Base-by-base conservation (phyloP, 2,797 vertebrate species). In the Sebastes trivittatus region DNA sequence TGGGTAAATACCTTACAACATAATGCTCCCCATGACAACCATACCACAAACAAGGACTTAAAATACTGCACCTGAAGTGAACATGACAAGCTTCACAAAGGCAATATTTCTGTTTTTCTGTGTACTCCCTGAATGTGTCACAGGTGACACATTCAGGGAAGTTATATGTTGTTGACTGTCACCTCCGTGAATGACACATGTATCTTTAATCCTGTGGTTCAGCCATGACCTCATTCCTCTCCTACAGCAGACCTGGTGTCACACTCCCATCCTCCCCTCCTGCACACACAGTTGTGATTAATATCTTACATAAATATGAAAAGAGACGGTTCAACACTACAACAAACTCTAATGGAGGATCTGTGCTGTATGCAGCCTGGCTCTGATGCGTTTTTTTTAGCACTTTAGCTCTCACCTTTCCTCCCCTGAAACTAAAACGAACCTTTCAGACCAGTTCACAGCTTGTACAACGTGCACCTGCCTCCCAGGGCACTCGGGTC, bases 341-440 rank as follows among this genome's bases (percentile, higher is more conserved):
- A 69, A 63, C 25, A 63, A 71, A 72, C 11, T 58, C 23, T 34
- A 65, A 68, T 22, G 5, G 20, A 63, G 52, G 14, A 63, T 27
- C 54, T 59, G 56, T 60, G 34, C 3, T 3, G 18, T 30, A 20
- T 32, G 23, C 38, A 29, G 67, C 23, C 23, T 1, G 71, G 27
- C 11, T 22, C 20, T 9, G 32, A 55, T 22, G 34, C 22, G 3
- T 30, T 80, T 66, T 72, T 5, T 5, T 38, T 38, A 38, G 5
- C 23, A 38, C 72, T 79, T 46, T 9, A 56, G 61, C 25, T 56
- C 61, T 69, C 22, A 4, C 55, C 4, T 75, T 60, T 55, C 18
- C 23, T 36, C 49, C 68, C 54, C 71, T 72, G 74, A 73, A 69
- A 75, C 70, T 36, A 58, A 78, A 75, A 69, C 7, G 6, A 72